phyloP scores from a whole-genome alignment of 2,797 vertebrate species.

The Periparus ater region DNA sequence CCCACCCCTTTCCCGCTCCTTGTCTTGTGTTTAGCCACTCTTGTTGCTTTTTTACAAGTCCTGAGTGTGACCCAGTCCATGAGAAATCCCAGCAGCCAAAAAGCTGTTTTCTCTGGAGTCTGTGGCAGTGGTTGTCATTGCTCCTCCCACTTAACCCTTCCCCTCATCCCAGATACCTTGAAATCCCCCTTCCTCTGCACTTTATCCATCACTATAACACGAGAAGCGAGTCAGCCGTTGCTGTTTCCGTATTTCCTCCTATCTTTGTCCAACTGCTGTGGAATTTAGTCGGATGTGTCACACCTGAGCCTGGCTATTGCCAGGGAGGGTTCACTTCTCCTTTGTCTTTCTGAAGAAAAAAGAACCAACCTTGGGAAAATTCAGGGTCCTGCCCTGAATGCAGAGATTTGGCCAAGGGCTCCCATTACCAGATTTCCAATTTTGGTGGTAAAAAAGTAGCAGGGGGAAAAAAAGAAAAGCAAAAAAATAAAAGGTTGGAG shows the following conservation, averaged over 20 bases:
- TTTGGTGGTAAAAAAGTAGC: neutral
- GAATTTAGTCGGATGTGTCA: fast-evolving
- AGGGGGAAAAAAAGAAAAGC: neutral
- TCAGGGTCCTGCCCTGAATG: neutral
- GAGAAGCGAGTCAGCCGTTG: neutral
- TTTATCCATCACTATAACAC: neutral
- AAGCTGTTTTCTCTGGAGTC: neutral
- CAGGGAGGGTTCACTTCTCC: neutral
- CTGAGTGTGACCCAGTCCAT: neutral
- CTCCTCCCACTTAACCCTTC: neutral
- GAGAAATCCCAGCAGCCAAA: neutral
- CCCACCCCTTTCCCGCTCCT: fast-evolving
- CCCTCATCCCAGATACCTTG: neutral
- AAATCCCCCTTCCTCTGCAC: slow-evolving; percentile 8
- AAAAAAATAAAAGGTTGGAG: neutral
- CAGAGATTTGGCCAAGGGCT: neutral
- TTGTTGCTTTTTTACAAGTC: neutral
- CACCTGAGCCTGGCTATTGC: neutral
- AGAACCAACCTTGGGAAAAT: neutral
- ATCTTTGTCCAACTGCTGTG: neutral
- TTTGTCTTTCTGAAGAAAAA: neutral
- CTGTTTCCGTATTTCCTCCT: neutral
- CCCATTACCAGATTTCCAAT: neutral
- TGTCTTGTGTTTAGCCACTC: neutral
- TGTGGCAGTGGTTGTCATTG: neutral